phyloP scores from a whole-genome alignment of 2,113 vertebrate species.

The Phyllopteryx taeniolatus region DNA sequence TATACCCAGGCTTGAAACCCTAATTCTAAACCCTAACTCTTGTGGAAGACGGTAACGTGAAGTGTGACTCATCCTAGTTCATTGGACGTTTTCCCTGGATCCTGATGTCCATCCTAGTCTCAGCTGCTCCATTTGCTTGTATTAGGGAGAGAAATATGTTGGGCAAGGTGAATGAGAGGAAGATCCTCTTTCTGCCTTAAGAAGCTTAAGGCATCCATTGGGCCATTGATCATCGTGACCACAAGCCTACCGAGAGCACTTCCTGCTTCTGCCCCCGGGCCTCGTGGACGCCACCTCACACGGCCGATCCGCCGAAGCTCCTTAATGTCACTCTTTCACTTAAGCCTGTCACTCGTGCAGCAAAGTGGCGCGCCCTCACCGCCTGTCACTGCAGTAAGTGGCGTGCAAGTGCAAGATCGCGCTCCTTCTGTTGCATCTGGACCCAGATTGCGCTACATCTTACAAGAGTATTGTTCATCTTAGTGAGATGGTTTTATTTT shows the following conservation, averaged over 20 bases:
- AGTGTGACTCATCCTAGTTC: background rate
- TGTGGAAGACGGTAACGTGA: background rate
- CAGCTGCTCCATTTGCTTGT: background rate
- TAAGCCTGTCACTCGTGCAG: background rate
- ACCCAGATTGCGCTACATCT: background rate
- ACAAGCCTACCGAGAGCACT: background rate
- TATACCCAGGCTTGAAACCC: background rate
- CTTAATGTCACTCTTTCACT: background rate
- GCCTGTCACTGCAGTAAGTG: background rate
- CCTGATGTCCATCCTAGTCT: background rate
- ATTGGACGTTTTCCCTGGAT: background rate
- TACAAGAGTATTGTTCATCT: background rate
- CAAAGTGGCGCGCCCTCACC: background rate
- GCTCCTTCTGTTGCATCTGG: background rate
- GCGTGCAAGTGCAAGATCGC: background rate
- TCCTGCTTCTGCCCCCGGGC: background rate
- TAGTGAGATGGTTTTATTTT: background rate
- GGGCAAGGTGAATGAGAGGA: background rate
- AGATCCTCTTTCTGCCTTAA: background rate
- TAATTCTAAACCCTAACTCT: background rate
- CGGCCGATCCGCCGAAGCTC: background rate
- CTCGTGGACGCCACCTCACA: background rate
- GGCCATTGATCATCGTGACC: background rate
- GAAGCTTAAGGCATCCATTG: background rate
- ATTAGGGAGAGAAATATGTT: background rate